phyloP scores from a whole-genome alignment of 1,140 invertebrate species.

The Drosophila insularis region DNA sequence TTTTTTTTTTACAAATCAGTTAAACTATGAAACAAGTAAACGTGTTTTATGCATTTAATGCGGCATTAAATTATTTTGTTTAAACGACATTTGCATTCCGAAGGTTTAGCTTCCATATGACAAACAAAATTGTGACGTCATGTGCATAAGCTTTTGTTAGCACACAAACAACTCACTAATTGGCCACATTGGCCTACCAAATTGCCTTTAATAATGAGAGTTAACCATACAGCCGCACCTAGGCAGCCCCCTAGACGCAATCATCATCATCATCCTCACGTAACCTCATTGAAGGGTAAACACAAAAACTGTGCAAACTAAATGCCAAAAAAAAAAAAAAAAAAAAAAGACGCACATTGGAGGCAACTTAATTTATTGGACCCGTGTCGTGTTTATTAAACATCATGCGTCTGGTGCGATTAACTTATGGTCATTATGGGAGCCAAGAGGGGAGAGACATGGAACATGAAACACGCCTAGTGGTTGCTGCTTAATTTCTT shows the following conservation, averaged over 20 bases:
- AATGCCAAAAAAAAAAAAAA: slow-evolving; percentile 2
- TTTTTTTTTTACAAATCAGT: no score
- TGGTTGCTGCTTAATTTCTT: neutral
- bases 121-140: slow-evolving; percentile 10
- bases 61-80: no score
- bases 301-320: slow-evolving; percentile 12
- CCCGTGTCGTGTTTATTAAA: slow-evolving; percentile 17
- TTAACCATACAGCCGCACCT: neutral
- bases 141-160: slow-evolving; percentile 4
- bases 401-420: slow-evolving; percentile 9
- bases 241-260: neutral
- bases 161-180: slow-evolving; percentile 3
- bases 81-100: no score
- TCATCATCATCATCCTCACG: slow-evolving; percentile 1
- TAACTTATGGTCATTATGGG: slow-evolving; percentile 6
- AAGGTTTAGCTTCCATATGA: no score
- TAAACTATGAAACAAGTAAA: no score
- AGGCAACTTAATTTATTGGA: slow-evolving; percentile 22
- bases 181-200: slow-evolving; percentile 17
- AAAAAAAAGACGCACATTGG: slow-evolving; percentile 2
- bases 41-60: no score
- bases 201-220: slow-evolving; percentile 13
- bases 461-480: neutral
- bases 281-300: slow-evolving; percentile 16
- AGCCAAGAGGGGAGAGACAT: no score